Evolutionary conservation across 2,113 vertebrate species (phyloP).

Genomic region (Eonycteris spelaea): DNA sequence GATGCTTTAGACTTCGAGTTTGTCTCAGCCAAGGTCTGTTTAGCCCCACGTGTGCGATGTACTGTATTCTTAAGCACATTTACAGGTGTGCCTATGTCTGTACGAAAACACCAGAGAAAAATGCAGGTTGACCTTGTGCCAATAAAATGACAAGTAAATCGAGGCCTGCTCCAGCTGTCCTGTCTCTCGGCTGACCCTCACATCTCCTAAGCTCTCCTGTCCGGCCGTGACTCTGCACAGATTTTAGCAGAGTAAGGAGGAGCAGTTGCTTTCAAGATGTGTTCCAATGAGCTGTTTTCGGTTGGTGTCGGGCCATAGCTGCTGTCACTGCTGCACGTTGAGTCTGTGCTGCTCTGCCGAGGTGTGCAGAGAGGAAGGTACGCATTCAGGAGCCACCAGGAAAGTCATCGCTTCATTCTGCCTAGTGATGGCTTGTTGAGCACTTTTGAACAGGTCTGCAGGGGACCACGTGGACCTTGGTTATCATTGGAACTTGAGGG

Average conservation of each 20-base stretch:
- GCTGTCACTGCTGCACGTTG: background rate
- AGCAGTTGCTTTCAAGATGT: conserved; percentile 28
- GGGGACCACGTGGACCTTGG: accelerated
- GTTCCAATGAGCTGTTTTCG: background rate
- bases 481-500: background rate
- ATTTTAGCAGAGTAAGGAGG: conserved; percentile 10
- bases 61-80: background rate
- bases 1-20: background rate
- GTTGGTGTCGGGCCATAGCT: conserved; percentile 11
- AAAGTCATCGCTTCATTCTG: background rate
- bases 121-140: background rate
- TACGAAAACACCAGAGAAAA: background rate
- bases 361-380: background rate
- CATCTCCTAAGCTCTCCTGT: background rate
- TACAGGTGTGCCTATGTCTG: background rate
- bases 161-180: background rate
- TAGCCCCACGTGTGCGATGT: background rate
- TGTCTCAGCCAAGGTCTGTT: background rate
- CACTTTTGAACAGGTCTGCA: background rate
- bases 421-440: background rate
- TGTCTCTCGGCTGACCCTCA: accelerated
- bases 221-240: background rate
- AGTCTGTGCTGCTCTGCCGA: background rate
- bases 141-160: accelerated
- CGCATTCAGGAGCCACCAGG: background rate